Evolutionary conservation across 2,113 vertebrate species (phyloP), one percentile per base, ranked within the genome.

Genomic region (Xiphophorus maculatus): DNA sequence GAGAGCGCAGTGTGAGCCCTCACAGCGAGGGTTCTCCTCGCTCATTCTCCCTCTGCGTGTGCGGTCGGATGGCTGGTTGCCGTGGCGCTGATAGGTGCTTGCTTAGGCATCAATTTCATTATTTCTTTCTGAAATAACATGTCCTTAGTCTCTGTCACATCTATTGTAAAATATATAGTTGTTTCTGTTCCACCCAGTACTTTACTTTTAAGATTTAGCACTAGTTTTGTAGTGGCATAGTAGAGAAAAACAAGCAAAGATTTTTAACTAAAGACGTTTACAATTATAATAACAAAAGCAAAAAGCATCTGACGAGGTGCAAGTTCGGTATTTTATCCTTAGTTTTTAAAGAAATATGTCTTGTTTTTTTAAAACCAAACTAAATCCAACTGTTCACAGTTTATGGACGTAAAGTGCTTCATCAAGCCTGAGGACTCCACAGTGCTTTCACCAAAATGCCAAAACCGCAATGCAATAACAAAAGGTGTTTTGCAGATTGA

Each of bases 41-140:
- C 62, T 69, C 63, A 67, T 63, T 69, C 40, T 66, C 54, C 63
- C 32, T 64, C 51, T 22, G 5, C 32, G 54, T 32, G 14, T 66
- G 30, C 27, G 5, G 19, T 66, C 30, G 19, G 33, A 42, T 44
- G 33, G 22, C 61, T 28, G 14, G 79, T 80, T 81, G 66, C 66
- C 13, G 30, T 70, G 79, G 61, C 6, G 64, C 67, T 28, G 28
- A 40, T 33, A 27, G 2, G 2, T 22, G 74, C 75, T 27, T 12
- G 37, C 42, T 32, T 13, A 70, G 40, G 69, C 40, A 27, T 75
- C 42, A 48, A 58, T 62, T 76, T 70, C 29, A 27, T 72, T 64
- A 17, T 58, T 70, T 60, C 70, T n/a, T 73, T 44, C n/a, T 68
- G 71, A 60, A 22, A n/a, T 69, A 69, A 7, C n/a, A 69, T 66